A percentile compares a stretch with the other conserved stretches of the same genome.
Evolutionary conservation across 2,113 vertebrate species (phyloP).

Genomic region (Pteruthius melanotis): DNA sequence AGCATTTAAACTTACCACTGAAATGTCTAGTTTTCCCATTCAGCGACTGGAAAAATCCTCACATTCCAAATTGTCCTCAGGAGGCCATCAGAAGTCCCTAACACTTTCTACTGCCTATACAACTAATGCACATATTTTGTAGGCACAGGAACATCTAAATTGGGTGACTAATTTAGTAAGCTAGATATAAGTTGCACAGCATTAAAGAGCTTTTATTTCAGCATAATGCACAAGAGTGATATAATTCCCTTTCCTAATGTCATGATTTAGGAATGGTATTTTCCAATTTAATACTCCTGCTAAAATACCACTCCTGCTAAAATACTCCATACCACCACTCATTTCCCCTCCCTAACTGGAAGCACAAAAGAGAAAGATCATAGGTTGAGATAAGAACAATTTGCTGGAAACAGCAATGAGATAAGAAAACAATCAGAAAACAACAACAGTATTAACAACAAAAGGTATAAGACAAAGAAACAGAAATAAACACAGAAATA

Average conservation of each 20-base stretch:
- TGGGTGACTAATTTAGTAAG: background rate
- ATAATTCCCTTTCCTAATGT: background rate
- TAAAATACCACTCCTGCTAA: background rate
- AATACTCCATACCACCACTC: too few relatives aligned
- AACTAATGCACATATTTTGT: background rate
- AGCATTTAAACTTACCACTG: background rate
- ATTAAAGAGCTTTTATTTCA: background rate
- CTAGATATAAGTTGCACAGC: background rate
- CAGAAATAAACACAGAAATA: background rate
- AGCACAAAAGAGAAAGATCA: background rate
- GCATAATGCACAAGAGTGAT: background rate
- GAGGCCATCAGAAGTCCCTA: background rate
- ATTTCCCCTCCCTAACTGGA: background rate
- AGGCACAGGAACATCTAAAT: background rate
- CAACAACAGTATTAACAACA: background rate
- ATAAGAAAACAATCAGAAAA: background rate
- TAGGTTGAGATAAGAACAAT: background rate
- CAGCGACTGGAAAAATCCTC: background rate
- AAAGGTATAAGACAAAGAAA: background rate
- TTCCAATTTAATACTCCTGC: background rate
- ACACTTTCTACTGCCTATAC: background rate
- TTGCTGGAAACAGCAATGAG: background rate
- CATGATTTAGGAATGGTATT: background rate
- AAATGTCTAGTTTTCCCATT: background rate
- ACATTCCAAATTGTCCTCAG: background rate